Evolutionary conservation across 2,797 vertebrate species (phyloP).

Genomic region (Parauchenoglanis punctatus): DNA sequence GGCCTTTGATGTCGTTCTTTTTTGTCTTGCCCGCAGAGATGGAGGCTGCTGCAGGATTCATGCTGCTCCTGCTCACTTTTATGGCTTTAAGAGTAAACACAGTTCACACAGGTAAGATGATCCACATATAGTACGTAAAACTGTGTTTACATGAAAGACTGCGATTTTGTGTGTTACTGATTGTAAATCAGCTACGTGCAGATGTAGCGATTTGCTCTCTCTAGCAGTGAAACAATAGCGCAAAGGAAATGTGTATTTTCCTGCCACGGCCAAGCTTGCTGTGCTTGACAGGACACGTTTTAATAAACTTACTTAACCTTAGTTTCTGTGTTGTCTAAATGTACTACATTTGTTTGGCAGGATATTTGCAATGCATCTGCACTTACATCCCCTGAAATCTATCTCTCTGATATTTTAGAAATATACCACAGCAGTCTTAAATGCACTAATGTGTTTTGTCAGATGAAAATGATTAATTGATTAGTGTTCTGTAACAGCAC

Average conservation of each 20-base stretch:
- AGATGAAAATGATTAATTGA: neutral
- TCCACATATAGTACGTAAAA: neutral
- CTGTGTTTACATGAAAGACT: neutral
- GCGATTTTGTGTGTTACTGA: neutral
- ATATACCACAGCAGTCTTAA: neutral
- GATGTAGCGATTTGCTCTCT: slow-evolving; percentile 53
- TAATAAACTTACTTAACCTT: slow-evolving; percentile 29
- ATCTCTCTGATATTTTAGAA: neutral
- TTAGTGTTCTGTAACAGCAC: neutral
- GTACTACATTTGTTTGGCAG: neutral
- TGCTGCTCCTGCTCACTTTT: slow-evolving; percentile 58
- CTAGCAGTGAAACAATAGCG: slow-evolving; percentile 56
- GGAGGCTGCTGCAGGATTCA: slow-evolving; percentile 65
- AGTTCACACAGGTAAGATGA: slow-evolving; percentile 64
- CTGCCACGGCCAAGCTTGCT: slow-evolving; percentile 30
- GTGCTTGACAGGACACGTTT: slow-evolving; percentile 31
- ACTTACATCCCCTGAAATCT: neutral
- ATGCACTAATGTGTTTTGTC: neutral
- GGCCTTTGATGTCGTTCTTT: slow-evolving; percentile 37
- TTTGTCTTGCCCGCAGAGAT: slow-evolving; percentile 67
- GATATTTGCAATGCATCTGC: neutral
- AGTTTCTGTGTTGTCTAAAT: neutral
- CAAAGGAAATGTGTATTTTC: slow-evolving; percentile 60
- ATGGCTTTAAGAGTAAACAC: slow-evolving; percentile 59
- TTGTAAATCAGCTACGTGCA: slow-evolving; percentile 31